Evolutionary conservation across 2,888 invertebrate genomes (phyloP).

Genomic region (Netelia melanura): DNA sequence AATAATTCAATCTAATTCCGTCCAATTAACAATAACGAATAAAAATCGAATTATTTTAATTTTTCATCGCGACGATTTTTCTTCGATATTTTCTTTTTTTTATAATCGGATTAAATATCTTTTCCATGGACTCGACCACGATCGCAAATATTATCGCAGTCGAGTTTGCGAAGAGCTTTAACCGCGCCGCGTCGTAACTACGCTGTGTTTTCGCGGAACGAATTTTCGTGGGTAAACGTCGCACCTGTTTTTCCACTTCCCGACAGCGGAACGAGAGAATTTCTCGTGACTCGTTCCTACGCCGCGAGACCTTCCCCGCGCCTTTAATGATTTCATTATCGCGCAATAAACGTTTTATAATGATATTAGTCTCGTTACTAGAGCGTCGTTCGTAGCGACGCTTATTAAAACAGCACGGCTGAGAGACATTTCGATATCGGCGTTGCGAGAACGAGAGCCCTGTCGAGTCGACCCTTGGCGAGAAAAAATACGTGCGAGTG

Average conservation of each 20-base stretch:
- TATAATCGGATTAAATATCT: neutral
- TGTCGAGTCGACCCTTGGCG: neutral
- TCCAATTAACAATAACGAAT: too few species aligned
- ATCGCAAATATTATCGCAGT: slow-evolving; percentile 26
- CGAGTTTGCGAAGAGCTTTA: slow-evolving; percentile 11
- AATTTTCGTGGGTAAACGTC: slow-evolving; percentile 30
- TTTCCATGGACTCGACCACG: neutral
- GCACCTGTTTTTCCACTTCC: slow-evolving; percentile 18
- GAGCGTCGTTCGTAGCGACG: slow-evolving; percentile 60
- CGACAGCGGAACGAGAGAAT: neutral
- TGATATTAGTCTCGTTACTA: slow-evolving; percentile 77
- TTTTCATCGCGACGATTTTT: neutral
- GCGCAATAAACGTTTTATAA: slow-evolving; percentile 75
- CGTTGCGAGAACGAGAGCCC: neutral
- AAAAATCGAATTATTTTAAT: neutral
- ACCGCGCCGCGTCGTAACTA: neutral
- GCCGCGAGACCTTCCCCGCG: slow-evolving; percentile 67
- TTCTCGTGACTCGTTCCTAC: slow-evolving; percentile 33
- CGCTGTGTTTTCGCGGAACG: slow-evolving; percentile 29
- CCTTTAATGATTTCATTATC: slow-evolving; percentile 77
- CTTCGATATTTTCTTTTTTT: neutral
- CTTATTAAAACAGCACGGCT: slow-evolving; percentile 76
- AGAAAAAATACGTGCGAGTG: slow-evolving; percentile 19
- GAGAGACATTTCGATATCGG: slow-evolving; percentile 59
- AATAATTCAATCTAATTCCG: neutral